These are phyloP conservation scores for Macrobrachium rosenbergii DNA, from an alignment of 1,140 invertebrate genomes.

Conservation along the genomic window DNA sequence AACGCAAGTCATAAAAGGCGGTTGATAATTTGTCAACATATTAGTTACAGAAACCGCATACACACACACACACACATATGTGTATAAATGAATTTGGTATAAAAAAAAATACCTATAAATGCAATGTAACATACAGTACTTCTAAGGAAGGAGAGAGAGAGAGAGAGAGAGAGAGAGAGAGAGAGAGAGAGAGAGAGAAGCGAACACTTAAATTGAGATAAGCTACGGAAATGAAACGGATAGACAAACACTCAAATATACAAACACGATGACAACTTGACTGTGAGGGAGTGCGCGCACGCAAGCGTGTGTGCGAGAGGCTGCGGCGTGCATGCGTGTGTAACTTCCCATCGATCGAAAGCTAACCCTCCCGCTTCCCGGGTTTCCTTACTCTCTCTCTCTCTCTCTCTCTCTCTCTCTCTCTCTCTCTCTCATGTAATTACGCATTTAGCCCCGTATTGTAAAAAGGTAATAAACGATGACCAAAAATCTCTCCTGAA, in stretches of 20 bases:
- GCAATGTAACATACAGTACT: neutral
- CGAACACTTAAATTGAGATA: no score
- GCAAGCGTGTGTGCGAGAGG: no score
- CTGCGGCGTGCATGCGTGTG: no score
- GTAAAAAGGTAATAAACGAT: no score
- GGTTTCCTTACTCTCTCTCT: slow-evolving; percentile 24
- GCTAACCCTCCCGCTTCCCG: neutral
- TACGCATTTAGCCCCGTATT: no score
- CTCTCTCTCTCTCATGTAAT: slow-evolving; percentile 9
- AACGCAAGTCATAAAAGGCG: no score
- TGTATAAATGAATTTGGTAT: neutral
- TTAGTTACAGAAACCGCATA: neutral
- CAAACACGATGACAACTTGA: no score
- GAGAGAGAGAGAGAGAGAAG: neutral
- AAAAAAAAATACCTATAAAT: neutral
- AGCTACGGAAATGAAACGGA: no score
- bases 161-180: slow-evolving; percentile 1
- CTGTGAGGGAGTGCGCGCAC: no score
- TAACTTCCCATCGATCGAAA: neutral
- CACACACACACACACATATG: neutral
- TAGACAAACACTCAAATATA: neutral
- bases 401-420: slow-evolving; percentile 30
- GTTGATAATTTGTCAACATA: no score
- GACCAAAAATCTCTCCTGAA: neutral
- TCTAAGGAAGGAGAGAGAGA: no score